Evolutionary conservation across 2,888 invertebrate species (phyloP).

Genomic region (Eristalis tenax): DNA sequence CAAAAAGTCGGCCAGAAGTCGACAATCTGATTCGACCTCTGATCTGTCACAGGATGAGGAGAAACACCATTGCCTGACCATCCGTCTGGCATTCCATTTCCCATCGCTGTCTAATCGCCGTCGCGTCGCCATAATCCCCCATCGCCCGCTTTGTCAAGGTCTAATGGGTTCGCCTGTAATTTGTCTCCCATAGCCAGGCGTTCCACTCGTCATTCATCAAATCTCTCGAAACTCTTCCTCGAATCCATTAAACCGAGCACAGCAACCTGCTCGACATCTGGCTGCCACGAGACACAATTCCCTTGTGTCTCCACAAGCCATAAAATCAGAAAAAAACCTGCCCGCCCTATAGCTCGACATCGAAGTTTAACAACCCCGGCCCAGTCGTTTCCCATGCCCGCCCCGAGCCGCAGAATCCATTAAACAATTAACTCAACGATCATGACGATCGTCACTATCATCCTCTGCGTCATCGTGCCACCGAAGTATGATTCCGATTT

Average conservation of each 20-base stretch:
- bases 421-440: slow-evolving; percentile 70
- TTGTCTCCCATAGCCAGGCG: not conserved
- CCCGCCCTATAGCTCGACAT: slow-evolving; percentile 24
- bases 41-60: no score
- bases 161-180: not conserved
- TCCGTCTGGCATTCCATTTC: not conserved
- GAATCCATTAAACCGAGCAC: slow-evolving; percentile 32
- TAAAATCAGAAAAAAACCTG: slow-evolving; percentile 26
- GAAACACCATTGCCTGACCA: not conserved
- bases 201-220: slow-evolving; percentile 30
- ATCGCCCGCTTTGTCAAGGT: not conserved
- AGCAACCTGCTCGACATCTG: slow-evolving; percentile 65
- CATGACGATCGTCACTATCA: slow-evolving; percentile 55
- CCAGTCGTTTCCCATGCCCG: not conserved
- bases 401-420: slow-evolving; percentile 44
- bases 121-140: not conserved
- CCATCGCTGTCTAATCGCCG: not conserved
- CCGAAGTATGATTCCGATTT: slow-evolving; percentile 66
- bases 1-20: no score
- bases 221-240: not conserved
- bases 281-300: slow-evolving; percentile 40
- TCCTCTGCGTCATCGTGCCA: slow-evolving; percentile 66
- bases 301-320: slow-evolving; percentile 44
- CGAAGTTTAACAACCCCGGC: slow-evolving; percentile 61
- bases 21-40: no score